These are phyloP conservation scores for Lithobates pipiens DNA, from an alignment of 2,797 vertebrate genomes.

Conservation along the genomic window DNA sequence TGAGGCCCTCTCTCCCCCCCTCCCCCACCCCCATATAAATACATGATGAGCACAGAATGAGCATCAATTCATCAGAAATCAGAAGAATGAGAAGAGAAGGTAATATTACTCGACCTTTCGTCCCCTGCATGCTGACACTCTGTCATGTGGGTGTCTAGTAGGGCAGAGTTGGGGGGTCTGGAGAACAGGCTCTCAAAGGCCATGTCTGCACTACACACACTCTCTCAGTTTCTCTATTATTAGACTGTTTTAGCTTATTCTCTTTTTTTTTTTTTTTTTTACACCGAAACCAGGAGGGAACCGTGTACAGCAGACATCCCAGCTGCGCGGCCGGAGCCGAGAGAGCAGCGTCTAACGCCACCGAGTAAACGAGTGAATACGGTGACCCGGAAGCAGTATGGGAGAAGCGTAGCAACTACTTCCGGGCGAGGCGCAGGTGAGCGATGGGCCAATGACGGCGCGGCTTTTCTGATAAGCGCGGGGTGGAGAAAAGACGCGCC, in stretches of 20 bases:
- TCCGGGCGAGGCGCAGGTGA: neutral
- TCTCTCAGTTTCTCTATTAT: conserved; percentile 13
- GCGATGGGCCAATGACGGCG: neutral
- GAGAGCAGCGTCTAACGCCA: conserved; percentile 19
- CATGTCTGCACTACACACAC: conserved; percentile 76
- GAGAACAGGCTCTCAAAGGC: conserved; percentile 98
- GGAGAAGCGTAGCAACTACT: neutral
- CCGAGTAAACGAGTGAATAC: conserved; percentile 67
- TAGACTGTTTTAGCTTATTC: neutral
- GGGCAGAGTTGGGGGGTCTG: conserved; percentile 97
- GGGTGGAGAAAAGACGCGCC: neutral
- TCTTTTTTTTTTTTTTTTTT: conserved; percentile 44
- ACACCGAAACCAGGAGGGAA: conserved; percentile 45
- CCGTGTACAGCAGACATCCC: conserved; percentile 37
- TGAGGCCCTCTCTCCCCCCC: conserved; percentile 15
- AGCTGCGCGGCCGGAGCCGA: conserved; percentile 25
- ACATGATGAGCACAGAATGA: conserved; percentile 42
- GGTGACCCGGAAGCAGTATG: conserved; percentile 80
- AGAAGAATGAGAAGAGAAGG: conserved; percentile 64
- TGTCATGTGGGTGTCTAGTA: conserved; percentile 99
- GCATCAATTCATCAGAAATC: conserved; percentile 50
- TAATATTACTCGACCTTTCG: conserved; percentile 99
- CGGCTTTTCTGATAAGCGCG: neutral
- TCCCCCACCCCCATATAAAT: neutral
- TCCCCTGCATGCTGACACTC: conserved; percentile 99